These are phyloP conservation scores for Leptinotarsa haldemani DNA, from an alignment of 2,888 invertebrate species.

Conservation along the genomic window DNA sequence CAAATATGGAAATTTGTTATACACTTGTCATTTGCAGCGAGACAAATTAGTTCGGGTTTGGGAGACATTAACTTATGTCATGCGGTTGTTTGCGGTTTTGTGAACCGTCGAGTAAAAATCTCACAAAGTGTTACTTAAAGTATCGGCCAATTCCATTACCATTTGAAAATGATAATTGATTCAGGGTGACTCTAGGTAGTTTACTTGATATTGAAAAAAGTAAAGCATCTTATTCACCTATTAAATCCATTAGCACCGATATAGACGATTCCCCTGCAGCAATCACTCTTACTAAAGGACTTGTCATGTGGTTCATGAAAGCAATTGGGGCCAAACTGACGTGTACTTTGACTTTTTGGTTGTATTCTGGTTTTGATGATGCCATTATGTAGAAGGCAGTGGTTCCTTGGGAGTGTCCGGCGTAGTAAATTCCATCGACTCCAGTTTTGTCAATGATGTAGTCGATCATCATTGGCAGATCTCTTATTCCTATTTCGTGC, in stretches of 20 bases:
- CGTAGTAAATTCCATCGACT: conserved; percentile 74
- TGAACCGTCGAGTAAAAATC: too few relatives aligned
- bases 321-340: conserved; percentile 79
- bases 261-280: conserved; percentile 51
- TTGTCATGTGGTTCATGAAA: conserved; percentile 70
- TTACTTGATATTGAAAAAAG: too few relatives aligned
- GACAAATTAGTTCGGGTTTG: too few relatives aligned
- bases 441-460: conserved; percentile 72
- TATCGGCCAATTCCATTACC: too few relatives aligned
- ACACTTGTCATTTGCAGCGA: too few relatives aligned
- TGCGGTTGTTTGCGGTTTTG: too few relatives aligned
- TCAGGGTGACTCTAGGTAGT: too few relatives aligned
- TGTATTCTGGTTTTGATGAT: conserved; percentile 74
- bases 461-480: conserved; percentile 86
- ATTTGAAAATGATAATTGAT: too few relatives aligned
- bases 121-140: too few relatives aligned
- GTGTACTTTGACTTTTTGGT: conserved; percentile 74
- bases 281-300: conserved; percentile 55
- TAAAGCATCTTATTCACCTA: conserved; percentile 59
- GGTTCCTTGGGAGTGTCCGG: conserved; percentile 86
- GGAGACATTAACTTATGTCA: too few relatives aligned
- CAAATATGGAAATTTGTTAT: too few relatives aligned
- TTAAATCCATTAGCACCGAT: conserved; percentile 40
- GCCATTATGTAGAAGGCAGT: conserved; percentile 77
- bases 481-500: conserved; percentile 84